phyloP scores from a whole-genome alignment of 2,888 invertebrate species.

The Anorthoa munda region DNA sequence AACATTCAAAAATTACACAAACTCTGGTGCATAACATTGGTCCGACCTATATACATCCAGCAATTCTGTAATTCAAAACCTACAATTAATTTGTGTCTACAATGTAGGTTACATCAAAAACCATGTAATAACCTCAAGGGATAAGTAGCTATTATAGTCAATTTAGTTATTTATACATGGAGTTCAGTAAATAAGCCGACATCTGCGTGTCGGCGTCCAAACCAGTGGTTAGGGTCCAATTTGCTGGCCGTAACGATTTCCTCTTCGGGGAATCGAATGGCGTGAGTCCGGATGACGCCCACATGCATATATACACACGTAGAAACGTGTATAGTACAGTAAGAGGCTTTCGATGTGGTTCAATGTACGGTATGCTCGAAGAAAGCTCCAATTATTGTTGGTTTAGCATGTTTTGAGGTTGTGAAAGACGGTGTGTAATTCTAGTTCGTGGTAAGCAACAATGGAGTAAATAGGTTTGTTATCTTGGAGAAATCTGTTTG shows the following conservation, averaged over 20 bases:
- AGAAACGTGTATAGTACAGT: conserved; percentile 53
- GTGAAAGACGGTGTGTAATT: conserved; percentile 25
- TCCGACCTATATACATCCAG: too few relatives aligned
- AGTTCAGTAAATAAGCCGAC: conserved; percentile 77
- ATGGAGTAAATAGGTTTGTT: conserved; percentile 19
- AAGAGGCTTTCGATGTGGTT: conserved; percentile 59
- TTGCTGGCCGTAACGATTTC: conserved; percentile 90
- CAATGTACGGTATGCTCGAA: conserved; percentile 58
- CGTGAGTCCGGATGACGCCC: conserved; percentile 88
- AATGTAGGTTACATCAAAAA: conserved; percentile 39
- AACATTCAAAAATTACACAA: too few relatives aligned
- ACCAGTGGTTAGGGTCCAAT: conserved; percentile 90
- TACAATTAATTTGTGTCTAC: conserved; percentile 15
- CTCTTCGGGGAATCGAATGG: conserved; percentile 90
- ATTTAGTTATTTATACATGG: conserved; percentile 74
- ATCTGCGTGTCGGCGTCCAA: conserved; percentile 84
- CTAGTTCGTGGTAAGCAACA: conserved; percentile 20
- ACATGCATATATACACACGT: conserved; percentile 69
- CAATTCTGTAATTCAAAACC: not conserved
- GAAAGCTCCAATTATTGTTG: conserved; percentile 62
- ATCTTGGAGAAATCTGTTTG: not conserved
- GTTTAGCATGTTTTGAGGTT: conserved; percentile 42
- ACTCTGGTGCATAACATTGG: too few relatives aligned
- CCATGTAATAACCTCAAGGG: conserved; percentile 59
- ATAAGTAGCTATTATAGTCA: conserved; percentile 72